Evolutionary conservation across 2,113 vertebrate species (phyloP).

Genomic region (Dipodomys ordii): DNA sequence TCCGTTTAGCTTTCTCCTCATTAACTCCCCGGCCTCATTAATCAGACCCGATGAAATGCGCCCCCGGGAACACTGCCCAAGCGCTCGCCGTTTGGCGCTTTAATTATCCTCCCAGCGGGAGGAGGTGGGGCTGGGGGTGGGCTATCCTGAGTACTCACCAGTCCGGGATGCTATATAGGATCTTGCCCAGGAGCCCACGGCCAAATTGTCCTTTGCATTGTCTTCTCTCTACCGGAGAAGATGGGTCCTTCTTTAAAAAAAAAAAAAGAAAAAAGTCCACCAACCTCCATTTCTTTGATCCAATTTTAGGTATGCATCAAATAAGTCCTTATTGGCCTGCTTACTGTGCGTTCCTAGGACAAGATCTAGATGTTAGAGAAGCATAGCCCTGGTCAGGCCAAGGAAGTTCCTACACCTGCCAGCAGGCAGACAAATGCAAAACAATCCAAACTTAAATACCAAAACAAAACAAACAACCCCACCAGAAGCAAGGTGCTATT

Average conservation of each 20-base stretch:
- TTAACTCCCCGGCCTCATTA: conserved; percentile 87
- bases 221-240: neutral
- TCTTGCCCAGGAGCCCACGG: neutral
- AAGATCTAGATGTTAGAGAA: neutral
- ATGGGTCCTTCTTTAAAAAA: neutral
- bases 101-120: conserved; percentile 95
- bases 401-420: neutral
- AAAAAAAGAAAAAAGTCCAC: neutral
- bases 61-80: conserved; percentile 87
- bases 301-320: neutral
- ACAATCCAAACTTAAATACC: neutral
- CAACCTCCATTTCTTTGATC: neutral
- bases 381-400: neutral
- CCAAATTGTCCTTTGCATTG: neutral
- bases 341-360: neutral
- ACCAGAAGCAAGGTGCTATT: neutral
- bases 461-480: neutral
- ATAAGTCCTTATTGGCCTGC: neutral
- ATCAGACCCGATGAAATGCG: conserved; percentile 89
- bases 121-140: conserved; percentile 75
- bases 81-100: conserved; percentile 91
- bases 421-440: neutral
- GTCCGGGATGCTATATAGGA: neutral
- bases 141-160: neutral
- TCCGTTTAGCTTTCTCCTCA: conserved; percentile 83